Conservation (phyloP, 2,113 vertebrate species). For the Neogale vison region DNA sequence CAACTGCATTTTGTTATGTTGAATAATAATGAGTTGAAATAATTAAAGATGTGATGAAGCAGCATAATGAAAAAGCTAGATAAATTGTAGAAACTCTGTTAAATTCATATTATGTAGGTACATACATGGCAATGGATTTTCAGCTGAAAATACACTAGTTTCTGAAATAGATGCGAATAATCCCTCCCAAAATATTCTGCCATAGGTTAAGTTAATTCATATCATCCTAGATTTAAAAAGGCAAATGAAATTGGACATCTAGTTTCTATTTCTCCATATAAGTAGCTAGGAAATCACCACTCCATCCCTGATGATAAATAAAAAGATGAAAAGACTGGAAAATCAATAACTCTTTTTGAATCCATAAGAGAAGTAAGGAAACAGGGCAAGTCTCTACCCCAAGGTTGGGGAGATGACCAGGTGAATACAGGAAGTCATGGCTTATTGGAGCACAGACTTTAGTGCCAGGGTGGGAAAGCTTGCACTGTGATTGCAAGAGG, state of each 20-base stretch:
- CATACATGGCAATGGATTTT: not conserved
- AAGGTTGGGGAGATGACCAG: not conserved
- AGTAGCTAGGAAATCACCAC: not conserved
- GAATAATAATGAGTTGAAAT: not conserved
- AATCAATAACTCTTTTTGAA: not conserved
- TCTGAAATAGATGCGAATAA: not conserved
- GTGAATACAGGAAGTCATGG: not conserved
- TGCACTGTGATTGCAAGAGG: not conserved
- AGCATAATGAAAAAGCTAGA: not conserved
- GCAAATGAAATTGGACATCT: not conserved
- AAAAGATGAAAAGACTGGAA: not conserved
- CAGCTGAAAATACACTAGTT: not conserved
- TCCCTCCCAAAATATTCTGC: not conserved
- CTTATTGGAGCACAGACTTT: not conserved
- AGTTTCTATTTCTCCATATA: not conserved
- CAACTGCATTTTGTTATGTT: not conserved
- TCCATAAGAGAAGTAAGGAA: not conserved
- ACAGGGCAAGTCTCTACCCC: not conserved
- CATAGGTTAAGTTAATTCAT: not conserved
- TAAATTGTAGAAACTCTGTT: not conserved
- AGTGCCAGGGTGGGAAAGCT: not conserved
- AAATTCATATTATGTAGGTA: not conserved
- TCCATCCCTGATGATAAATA: not conserved
- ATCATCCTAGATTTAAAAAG: not conserved
- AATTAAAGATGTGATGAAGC: not conserved